Conservation (phyloP, 2,888 invertebrate species). For the Ganaspis brasiliensis region DNA sequence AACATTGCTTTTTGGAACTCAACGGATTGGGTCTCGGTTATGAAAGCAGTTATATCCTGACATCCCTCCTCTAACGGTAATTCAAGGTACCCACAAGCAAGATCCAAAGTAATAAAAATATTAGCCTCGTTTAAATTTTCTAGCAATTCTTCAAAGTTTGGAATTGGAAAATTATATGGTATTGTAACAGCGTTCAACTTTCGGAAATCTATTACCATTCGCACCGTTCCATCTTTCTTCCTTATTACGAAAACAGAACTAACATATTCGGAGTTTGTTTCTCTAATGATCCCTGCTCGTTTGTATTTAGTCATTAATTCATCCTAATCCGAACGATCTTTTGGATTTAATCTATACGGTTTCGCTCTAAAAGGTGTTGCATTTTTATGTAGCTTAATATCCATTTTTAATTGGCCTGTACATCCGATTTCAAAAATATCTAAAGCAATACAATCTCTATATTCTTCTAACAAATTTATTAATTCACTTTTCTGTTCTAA, state of each 20-base stretch:
- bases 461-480: constrained; percentile 38
- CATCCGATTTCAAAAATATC: constrained; percentile 40
- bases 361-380: constrained; percentile 24
- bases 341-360: constrained; percentile 51
- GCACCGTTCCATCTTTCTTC: constrained; percentile 51
- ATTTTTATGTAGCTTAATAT: constrained; percentile 39
- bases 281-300: constrained; percentile 44
- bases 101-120: constrained; percentile 47
- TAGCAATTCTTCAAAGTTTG: constrained; percentile 49
- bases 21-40: constrained; percentile 49
- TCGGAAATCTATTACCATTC: constrained; percentile 61
- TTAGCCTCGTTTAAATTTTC: constrained; percentile 32
- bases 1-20: constrained; percentile 52
- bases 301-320: constrained; percentile 48
- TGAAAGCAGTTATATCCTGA: constrained; percentile 49
- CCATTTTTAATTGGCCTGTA: constrained; percentile 44
- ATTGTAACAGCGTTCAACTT: constrained; percentile 55
- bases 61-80: constrained; percentile 40
- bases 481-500: constrained; percentile 40
- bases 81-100: constrained; percentile 49
- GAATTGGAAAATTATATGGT: constrained; percentile 56
- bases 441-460: constrained; percentile 45
- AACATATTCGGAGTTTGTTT: constrained; percentile 51
- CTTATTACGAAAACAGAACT: constrained; percentile 1
- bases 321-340: constrained; percentile 48